Evolutionary conservation across 2,888 invertebrate species (phyloP).

Genomic region (Cantharis rustica): DNA sequence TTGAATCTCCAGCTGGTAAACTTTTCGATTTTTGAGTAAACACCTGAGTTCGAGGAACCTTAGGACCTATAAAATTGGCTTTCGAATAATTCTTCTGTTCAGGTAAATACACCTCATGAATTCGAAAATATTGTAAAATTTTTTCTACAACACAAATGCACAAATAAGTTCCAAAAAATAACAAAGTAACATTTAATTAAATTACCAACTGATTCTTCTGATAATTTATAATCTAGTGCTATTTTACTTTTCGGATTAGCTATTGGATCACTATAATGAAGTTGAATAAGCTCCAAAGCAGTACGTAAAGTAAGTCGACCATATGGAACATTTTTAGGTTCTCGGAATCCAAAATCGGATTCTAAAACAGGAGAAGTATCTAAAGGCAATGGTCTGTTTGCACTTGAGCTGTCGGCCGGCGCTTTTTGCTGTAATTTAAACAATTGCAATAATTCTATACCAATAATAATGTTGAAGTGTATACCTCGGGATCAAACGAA

Average conservation of each 20-base stretch:
- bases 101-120: slow-evolving; percentile 70
- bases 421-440: slow-evolving; percentile 47
- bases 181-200: slow-evolving; percentile 10
- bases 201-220: slow-evolving; percentile 64
- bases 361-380: slow-evolving; percentile 58
- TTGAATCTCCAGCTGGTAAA: slow-evolving; percentile 4
- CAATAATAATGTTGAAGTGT: neutral
- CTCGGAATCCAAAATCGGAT: slow-evolving; percentile 71
- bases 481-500: slow-evolving; percentile 59
- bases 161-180: neutral
- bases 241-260: slow-evolving; percentile 64
- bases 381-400: slow-evolving; percentile 64
- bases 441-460: neutral
- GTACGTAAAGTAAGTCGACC: slow-evolving; percentile 71
- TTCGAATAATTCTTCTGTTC: slow-evolving; percentile 46
- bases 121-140: slow-evolving; percentile 69
- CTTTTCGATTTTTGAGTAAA: slow-evolving; percentile 10
- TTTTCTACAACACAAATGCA: slow-evolving; percentile 47
- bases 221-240: slow-evolving; percentile 71
- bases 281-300: slow-evolving; percentile 67
- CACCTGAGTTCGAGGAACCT: slow-evolving; percentile 40
- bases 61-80: slow-evolving; percentile 50
- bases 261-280: slow-evolving; percentile 66
- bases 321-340: slow-evolving; percentile 63
- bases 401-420: slow-evolving; percentile 46